These are phyloP conservation scores for Formicarius rufipectus DNA, from an alignment of 2,113 vertebrate species.

Conservation along the genomic window DNA sequence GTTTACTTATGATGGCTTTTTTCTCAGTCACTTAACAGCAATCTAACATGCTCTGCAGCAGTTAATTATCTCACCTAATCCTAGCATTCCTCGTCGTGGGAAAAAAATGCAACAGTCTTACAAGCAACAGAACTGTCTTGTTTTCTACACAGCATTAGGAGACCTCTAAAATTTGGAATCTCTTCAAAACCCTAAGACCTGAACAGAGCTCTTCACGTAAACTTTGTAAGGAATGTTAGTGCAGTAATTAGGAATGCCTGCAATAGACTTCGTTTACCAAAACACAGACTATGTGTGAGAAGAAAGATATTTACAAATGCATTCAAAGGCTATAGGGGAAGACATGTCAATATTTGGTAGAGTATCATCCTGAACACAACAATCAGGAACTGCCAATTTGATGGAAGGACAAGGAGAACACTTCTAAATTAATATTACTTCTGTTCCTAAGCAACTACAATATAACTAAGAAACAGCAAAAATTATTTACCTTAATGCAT, in stretches of 20 bases:
- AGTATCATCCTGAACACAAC: neutral
- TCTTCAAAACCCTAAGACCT: neutral
- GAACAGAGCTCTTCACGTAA: neutral
- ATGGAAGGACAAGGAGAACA: neutral
- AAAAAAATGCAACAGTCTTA: neutral
- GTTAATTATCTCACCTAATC: neutral
- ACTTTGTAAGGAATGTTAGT: neutral
- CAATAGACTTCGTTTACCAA: neutral
- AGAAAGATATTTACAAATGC: neutral
- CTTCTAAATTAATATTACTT: neutral
- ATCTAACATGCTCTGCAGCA: neutral
- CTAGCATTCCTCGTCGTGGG: neutral
- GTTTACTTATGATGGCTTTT: neutral
- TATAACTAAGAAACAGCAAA: neutral
- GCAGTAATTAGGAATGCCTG: neutral
- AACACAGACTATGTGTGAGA: neutral
- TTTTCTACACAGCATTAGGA: neutral
- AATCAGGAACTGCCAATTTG: neutral
- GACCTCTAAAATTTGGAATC: neutral
- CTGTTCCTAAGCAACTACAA: neutral
- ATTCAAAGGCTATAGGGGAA: neutral
- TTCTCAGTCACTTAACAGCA: neutral
- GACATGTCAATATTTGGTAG: slow-evolving; percentile 14
- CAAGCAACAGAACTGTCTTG: neutral
- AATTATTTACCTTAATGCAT: neutral